phyloP scores from a whole-genome alignment of 2,797 vertebrate genomes.

The Tinamus major region DNA sequence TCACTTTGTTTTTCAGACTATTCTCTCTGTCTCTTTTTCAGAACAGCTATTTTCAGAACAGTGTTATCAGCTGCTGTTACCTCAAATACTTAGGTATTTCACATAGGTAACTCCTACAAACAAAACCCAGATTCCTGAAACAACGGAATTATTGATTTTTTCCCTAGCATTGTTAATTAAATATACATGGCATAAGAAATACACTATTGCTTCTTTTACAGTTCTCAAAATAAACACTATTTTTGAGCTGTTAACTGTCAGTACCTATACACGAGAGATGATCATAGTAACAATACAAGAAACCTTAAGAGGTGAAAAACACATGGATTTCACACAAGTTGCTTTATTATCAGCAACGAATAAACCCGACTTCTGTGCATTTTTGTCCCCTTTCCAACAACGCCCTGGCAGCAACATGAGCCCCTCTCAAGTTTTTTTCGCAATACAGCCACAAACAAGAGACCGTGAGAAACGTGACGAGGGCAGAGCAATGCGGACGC shows the following conservation, averaged over 20 bases:
- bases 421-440: neutral
- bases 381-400: neutral
- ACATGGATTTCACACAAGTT: neutral
- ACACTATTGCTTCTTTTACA: neutral
- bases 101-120: neutral
- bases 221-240: neutral
- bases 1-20: neutral
- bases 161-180: neutral
- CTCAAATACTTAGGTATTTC: neutral
- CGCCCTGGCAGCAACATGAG: neutral
- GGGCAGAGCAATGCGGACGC: neutral
- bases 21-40: neutral
- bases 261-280: neutral
- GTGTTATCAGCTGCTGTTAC: neutral
- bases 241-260: neutral
- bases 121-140: neutral
- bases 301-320: neutral
- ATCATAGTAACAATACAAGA: neutral
- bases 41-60: neutral
- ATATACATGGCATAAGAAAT: neutral
- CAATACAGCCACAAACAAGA: neutral
- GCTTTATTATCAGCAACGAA: neutral
- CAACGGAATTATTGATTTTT: neutral
- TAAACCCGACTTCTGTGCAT: neutral
- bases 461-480: neutral